Percentiles rank a stretch among this genome's conserved stretches.
These are phyloP conservation scores for Pinctada fucata DNA, from an alignment of 2,888 invertebrate genomes.

Conservation along the genomic window DNA sequence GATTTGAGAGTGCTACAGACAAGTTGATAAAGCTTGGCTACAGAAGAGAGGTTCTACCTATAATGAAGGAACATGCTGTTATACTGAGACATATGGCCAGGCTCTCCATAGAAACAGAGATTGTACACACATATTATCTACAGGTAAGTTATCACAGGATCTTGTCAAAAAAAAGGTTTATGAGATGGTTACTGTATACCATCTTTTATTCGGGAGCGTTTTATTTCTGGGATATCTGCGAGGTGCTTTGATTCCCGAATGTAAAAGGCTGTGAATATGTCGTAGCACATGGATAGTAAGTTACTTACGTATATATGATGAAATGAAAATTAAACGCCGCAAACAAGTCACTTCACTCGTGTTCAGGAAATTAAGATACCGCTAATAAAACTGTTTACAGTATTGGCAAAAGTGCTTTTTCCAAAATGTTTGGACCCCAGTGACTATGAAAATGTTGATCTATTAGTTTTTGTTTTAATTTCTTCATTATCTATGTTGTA, in stretches of 20 bases:
- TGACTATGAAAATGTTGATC: no score
- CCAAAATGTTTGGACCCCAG: no score
- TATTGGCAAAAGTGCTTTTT: no score
- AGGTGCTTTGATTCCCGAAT: not conserved
- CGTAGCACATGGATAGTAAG: not conserved
- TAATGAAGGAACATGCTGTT: slow-evolving; percentile 66
- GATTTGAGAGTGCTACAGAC: slow-evolving; percentile 60
- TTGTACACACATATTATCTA: slow-evolving; percentile 66
- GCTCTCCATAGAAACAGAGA: slow-evolving; percentile 53
- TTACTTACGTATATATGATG: no score
- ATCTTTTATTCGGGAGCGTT: not conserved
- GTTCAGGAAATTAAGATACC: no score
- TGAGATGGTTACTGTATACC: not conserved
- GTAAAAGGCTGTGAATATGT: not conserved
- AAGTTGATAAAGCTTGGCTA: slow-evolving; percentile 61
- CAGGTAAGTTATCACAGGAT: slow-evolving; percentile 51
- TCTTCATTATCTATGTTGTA: no score
- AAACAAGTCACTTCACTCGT: no score
- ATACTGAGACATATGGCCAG: slow-evolving; percentile 63
- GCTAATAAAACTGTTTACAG: no score
- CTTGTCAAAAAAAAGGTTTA: not conserved
- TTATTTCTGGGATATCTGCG: no score
- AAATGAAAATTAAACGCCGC: no score
- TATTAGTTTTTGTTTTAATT: no score
- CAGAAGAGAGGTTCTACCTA: slow-evolving; percentile 62